A percentile compares a stretch with the other conserved stretches of the same genome.
Conservation (phyloP, 2,888 invertebrate genomes). For the Spilarctia lutea region DNA sequence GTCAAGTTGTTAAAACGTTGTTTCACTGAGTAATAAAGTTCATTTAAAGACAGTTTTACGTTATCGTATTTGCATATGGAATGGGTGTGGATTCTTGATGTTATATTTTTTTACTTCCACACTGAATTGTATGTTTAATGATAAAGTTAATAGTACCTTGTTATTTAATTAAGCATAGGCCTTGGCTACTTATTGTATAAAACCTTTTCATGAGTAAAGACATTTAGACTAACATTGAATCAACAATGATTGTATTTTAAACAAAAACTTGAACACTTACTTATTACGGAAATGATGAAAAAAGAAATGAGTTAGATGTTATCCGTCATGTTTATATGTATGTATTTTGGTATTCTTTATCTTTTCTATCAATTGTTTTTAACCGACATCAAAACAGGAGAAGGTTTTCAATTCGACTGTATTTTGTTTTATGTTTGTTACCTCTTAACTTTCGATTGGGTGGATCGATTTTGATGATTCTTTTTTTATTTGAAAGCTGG, state of each 20-base stretch:
- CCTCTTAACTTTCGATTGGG: too few relatives aligned
- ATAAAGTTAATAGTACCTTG: not conserved
- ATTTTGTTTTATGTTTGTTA: too few relatives aligned
- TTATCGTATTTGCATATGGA: not conserved
- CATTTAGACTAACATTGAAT: not conserved
- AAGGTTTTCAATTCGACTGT: too few relatives aligned
- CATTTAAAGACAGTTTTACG: conserved; percentile 4
- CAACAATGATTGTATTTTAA: not conserved
- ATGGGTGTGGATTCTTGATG: not conserved
- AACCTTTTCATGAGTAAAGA: not conserved
- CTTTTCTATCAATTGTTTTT: too few relatives aligned
- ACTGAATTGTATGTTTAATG: not conserved
- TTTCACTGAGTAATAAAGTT: not conserved
- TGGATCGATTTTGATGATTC: too few relatives aligned
- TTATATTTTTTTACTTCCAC: not conserved
- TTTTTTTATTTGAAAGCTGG: too few relatives aligned
- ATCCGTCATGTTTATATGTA: too few relatives aligned
- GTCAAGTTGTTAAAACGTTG: not conserved
- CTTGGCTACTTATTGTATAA: not conserved
- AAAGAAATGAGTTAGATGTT: too few relatives aligned
- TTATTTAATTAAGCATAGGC: not conserved
- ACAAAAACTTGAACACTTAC: not conserved
- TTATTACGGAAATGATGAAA: too few relatives aligned
- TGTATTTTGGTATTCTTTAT: too few relatives aligned
- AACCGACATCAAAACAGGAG: too few relatives aligned